Evolutionary conservation across 1,140 invertebrate species (phyloP), one percentile per base, ranked within the genome.

Genomic region (Fopius arisanus): DNA sequence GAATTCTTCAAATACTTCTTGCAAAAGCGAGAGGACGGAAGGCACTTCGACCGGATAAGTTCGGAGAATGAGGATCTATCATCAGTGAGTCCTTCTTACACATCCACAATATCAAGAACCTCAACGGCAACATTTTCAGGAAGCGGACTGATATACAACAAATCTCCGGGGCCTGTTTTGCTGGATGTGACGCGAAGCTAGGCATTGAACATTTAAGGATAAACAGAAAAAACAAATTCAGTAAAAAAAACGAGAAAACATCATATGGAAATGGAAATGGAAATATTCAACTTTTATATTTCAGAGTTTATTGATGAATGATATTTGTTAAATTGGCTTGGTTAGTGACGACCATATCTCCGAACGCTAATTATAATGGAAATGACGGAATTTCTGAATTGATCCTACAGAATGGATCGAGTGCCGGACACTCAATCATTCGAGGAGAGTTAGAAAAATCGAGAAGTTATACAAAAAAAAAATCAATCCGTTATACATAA

Each of bases 1-100:
- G 93, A 94, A 87, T 92, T 93, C 79, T 93, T 94, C 82, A 94
- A 94, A 86, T 94, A 92, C 81, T 81, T 91, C 16, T 84, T 94
- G n/a, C 79, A 77, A 3, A 70, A 75, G 2, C 78, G 78, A 51
- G 75, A 81, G 76, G 80, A 79, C 6, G 78, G 82, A 16, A 71
- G 73, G 1, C 72, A 54, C 16, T 19, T 16, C 21, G 67, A 48
- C 5, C 9, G 43, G 16, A 48, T n/a, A n/a, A 48, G 16, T 16
- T 23, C 43, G 16, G 79, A 82, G 31, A n/a, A 5, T 31, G 81
- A 82, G 2, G 77, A 77, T 19, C 68, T 12, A 33, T 19, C 74
- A n/a, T 43, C 37, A 14, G 66, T 63, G n/a, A 75, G 77, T 68
- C 78, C 77, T 43, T 76, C 63, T 63, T 73, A 77, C 66, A 66